These are phyloP conservation scores for Diaprepes abbreviatus DNA, from an alignment of 2,888 invertebrate species.

Conservation along the genomic window DNA sequence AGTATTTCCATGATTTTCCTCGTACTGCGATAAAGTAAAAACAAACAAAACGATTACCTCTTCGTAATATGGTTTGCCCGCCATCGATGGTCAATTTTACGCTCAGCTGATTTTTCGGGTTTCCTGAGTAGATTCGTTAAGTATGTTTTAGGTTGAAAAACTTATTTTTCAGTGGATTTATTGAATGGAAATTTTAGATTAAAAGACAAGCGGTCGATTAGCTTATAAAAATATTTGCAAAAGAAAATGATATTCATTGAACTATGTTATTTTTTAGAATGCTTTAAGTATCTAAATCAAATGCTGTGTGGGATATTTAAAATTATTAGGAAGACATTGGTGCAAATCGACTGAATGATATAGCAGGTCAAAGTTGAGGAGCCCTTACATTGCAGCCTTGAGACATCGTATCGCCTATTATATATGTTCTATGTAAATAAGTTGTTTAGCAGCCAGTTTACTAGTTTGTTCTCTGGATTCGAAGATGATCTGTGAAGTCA, in stretches of 20 bases:
- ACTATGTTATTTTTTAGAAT: background rate
- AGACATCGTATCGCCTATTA: too few relatives aligned
- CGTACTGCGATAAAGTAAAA: background rate
- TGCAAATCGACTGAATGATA: too few relatives aligned
- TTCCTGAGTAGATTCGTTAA: constrained; percentile 17
- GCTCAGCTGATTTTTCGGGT: constrained; percentile 2
- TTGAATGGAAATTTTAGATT: constrained; percentile 6
- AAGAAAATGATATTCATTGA: background rate
- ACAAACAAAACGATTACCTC: constrained; percentile 1
- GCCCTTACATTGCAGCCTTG: too few relatives aligned
- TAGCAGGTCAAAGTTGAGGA: too few relatives aligned
- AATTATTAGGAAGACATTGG: too few relatives aligned
- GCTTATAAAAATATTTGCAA: constrained; percentile 2
- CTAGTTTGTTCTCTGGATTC: too few relatives aligned
- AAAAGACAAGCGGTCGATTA: background rate
- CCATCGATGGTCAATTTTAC: constrained; percentile 24
- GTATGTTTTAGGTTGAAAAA: constrained; percentile 25
- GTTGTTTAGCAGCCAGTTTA: too few relatives aligned
- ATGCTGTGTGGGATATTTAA: too few relatives aligned
- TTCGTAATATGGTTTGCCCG: constrained; percentile 12
- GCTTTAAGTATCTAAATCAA: too few relatives aligned
- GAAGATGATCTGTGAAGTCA: too few relatives aligned
- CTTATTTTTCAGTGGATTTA: constrained; percentile 18
- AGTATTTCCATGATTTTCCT: too few relatives aligned
- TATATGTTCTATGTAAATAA: too few relatives aligned